Evolutionary conservation across 1,140 invertebrate genomes (phyloP), one percentile per base, ranked within the genome.

Genomic region (Drosophila nigromelanica): DNA sequence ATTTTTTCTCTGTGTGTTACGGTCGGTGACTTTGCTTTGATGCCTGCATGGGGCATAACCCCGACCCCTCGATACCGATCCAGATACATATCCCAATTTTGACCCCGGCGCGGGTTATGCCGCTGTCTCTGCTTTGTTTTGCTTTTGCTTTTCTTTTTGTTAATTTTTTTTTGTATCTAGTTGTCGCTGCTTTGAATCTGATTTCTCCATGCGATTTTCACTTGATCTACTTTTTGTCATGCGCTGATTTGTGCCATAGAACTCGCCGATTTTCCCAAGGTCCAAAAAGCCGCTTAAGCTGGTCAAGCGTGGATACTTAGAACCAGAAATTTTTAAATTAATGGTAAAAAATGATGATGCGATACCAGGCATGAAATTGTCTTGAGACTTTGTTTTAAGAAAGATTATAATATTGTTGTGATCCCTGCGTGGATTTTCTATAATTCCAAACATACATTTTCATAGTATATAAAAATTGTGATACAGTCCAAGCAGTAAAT

Each of bases 21-120:
- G 80, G 77, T 75, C 86, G 85, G 86, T 80, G 83, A 89, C 73
- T 89, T 71, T 71, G 48, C 86, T 89, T 90, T 89, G 85, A 90
- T 75, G 81, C 33, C 60, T 5, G 39, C 54, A 67, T 67, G 43
- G 50, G 48, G 40, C 39, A 52, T 11, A 52, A n/a, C 24, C 30
- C 30, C 52, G 40, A 56, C 62, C 43, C 12, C 42, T 8, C 14
- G 43, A 48, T 21, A 39, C 27, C 50, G 66, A 68, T 69, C 51
- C 51, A 61, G 47, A 61, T 61, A 51, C 50, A 62, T 50, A 40
- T 21, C 18, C 11, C 55, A 43, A 72, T 54, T 68, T 60, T 72
- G 69, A 64, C 69, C 52, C 61, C 54, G 33, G 43, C 64, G 58
- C 27, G 39, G 47, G 50, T 70, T 71, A 54, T 33, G 33, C 24